Base-by-base conservation (phyloP, 92 coral and sea anemone species). In the Actinostola sp. region DNA sequence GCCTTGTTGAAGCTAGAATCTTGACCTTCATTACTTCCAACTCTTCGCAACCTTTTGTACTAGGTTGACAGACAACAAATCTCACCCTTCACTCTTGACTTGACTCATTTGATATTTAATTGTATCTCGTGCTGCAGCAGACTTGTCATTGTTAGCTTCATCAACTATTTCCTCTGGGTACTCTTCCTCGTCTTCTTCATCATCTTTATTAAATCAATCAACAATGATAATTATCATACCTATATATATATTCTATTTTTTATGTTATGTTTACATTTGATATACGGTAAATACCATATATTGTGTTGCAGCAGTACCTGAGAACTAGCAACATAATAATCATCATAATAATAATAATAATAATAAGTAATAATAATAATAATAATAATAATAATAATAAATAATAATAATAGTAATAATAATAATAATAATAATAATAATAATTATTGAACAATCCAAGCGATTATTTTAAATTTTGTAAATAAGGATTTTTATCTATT, bases 141-240 rank as follows among this genome's bases (percentile, higher is more conserved):
- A 31, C 38, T 30, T 26, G 31, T 63, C 65, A 24, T 76, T 50
- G 33, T 36, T 26, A 2, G 52, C 26, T 12, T 45, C 71, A 16
- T 55, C 72, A 63, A 42, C 45, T 19, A 60, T 63, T 23, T 86
- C 91, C 19, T 70, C 61, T 8, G 61, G 62, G 14, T 86, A 83
- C 16, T 60, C 64, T 44, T 86, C 91, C 36, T 86, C 91, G 20
- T 86, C 91, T 65, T 86, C 91, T 28, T 86, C 91, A 38, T 81
- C 87, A 32, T 71, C 77, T 25, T 66, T 50, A 49, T 39, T 39
- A 14, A 39, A 39, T 39, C 44, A 39, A 66, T 19, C n/a, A 20
- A 24, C 20, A 29, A 20, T 5, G 3, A 26, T 8, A 64, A 64
- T n/a, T 32, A 25, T 15, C 15, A 36, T 21, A 15, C 1, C 16